Base-by-base conservation (phyloP, 2,888 invertebrate genomes). In the Hofmannophila pseudospretella region DNA sequence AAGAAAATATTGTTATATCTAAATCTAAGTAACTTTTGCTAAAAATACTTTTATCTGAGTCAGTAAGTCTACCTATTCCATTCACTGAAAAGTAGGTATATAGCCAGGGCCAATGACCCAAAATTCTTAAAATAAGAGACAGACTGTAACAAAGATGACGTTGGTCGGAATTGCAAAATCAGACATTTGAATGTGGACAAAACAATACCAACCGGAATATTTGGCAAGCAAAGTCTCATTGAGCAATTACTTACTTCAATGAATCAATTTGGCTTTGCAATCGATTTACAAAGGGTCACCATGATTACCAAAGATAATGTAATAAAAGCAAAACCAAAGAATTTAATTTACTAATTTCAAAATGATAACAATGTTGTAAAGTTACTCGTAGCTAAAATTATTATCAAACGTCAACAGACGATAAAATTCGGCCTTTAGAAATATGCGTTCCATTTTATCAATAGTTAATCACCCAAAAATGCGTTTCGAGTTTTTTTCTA, bases 361-460 rank as follows among this genome's bases (percentile, higher is more conserved):
- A n/a, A n/a, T n/a, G n/a, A n/a, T n/a, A n/a, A n/a, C n/a, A n/a
- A n/a, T n/a, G n/a, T n/a, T n/a, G n/a, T n/a, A n/a, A n/a, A n/a
- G n/a, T n/a, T n/a, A n/a, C n/a, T n/a, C n/a, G n/a, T n/a, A 8
- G 5, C 10, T 13, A 28, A 11, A 28, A 7, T 28, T 13, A 10
- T 8, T 31, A 19, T 19, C 20, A 32, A 20, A 32, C 22, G 32
- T 20, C 22, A 20, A 32, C n/a, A 13, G 3, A n/a, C 12, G 23
- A 32, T 32, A 32, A 32, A 13, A n/a, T 4, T 11, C 25, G 23
- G 23, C 32, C 25, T 32, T 32, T 32, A 32, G n/a, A 14, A 23
- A 25, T 32, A 14, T 13, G 28, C 3, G 28, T 12, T n/a, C 16
- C 5, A 16, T 16, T n/a, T 23, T 19, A 19, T 31, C 11, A n/a